Evolutionary conservation across 2,113 vertebrate genomes (phyloP), one percentile per base, ranked within the genome.

Genomic region (Lophochroa leadbeateri): DNA sequence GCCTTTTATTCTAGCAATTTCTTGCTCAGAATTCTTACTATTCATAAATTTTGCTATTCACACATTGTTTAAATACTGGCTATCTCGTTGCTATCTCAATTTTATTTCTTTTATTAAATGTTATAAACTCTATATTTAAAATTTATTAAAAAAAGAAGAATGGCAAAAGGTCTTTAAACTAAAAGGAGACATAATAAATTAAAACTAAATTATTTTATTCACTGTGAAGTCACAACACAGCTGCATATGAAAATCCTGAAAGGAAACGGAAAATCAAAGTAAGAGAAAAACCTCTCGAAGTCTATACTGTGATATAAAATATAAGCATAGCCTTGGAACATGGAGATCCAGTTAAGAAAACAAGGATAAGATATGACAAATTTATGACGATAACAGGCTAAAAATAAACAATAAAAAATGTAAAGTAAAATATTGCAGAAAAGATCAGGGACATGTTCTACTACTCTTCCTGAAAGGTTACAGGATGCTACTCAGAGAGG

Each of bases 61-160:
- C 31, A 39, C 2, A 18, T 53, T 27, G 4, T 64, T 82, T 64
- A 82, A 85, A 91, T 28, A 57, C 8, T 61, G 24, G 2, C 8
- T 60, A 9, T 20, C 3, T 78, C 9, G 8, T 75, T 83, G 28
- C 4, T 57, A 18, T 7, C 6, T 64, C 7, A 33, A 12, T 75
- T 75, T 64, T 2, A 63, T 52, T 11, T 16, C 6, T 11, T 15
- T 37, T 65, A 21, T 0, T 0, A 44, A 29, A 18, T 33, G 3
- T 61, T 57, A 64, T 43, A 33, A 55, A 33, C 5, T 9, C 1
- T 13, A 29, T 14, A 4, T 14, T 85, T 82, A n/a, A 79, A 64
- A 46, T 35, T 13, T 67, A 29, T 29, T 43, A 44, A 43, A 27
- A 50, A 65, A 16, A 82, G 29, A 65, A 77, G 18, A 27, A 0